These are phyloP conservation scores for Dolichallabes microphthalmus DNA, from an alignment of 2,113 vertebrate genomes.

Conservation along the genomic window DNA sequence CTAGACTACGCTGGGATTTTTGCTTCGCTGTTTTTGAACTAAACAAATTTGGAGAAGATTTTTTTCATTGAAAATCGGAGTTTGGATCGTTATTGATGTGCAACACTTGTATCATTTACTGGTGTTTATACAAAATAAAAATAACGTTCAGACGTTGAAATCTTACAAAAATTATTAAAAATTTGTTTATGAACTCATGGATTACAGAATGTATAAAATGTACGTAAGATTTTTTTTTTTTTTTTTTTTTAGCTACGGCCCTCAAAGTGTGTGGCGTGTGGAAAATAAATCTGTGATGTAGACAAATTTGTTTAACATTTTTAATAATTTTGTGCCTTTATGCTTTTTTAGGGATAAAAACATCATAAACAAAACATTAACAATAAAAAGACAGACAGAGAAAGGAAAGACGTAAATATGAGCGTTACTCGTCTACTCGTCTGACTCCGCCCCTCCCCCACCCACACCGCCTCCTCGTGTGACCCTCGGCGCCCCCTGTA, in stretches of 20 bases:
- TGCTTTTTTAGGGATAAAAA: too few species aligned
- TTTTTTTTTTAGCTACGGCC: too few species aligned
- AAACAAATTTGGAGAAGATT: not conserved
- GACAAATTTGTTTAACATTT: not conserved
- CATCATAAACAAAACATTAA: too few species aligned
- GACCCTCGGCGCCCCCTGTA: slow-evolving; percentile 1
- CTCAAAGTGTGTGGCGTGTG: not conserved
- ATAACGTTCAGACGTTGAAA: too few species aligned
- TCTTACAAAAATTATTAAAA: too few species aligned
- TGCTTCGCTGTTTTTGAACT: not conserved
- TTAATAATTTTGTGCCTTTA: too few species aligned
- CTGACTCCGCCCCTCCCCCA: not conserved
- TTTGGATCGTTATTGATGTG: too few species aligned
- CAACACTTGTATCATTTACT: too few species aligned
- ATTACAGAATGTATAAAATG: too few species aligned
- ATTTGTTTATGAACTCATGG: too few species aligned
- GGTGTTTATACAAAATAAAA: too few species aligned
- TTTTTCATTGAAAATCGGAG: not conserved
- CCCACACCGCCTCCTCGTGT: slow-evolving; percentile 4
- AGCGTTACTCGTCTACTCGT: not conserved
- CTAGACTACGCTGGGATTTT: not conserved
- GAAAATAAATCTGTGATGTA: not conserved
- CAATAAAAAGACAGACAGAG: not conserved
- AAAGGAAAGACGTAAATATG: not conserved
- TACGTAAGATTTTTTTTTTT: too few species aligned